A percentile compares a stretch with the other conserved stretches of the same genome.
phyloP scores from a whole-genome alignment of 2,888 invertebrate species.

The Serrognathus titanus region DNA sequence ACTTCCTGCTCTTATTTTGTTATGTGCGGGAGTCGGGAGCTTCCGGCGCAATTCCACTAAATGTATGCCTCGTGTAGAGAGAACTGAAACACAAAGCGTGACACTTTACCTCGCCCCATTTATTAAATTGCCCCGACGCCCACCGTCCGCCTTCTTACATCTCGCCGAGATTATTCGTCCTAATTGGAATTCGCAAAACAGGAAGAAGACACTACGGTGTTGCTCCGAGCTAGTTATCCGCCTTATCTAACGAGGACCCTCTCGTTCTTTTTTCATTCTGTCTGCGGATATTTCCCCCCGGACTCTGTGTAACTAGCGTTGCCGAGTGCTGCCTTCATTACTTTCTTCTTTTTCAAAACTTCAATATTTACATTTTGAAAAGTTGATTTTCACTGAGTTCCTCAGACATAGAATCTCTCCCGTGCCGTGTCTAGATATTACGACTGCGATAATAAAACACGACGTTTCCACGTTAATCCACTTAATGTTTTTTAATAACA shows the following conservation, averaged over 20 bases:
- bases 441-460: too few relatives aligned
- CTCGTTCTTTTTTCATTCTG: conserved; percentile 5
- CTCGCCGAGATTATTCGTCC: conserved; percentile 14
- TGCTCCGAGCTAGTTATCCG: not conserved
- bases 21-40: too few relatives aligned
- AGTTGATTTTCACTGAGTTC: too few relatives aligned
- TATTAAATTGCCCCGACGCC: conserved; percentile 16
- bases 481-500: too few relatives aligned
- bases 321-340: too few relatives aligned
- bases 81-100: conserved; percentile 11
- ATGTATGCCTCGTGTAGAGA: conserved; percentile 8
- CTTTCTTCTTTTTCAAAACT: too few relatives aligned
- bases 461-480: too few relatives aligned
- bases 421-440: too few relatives aligned
- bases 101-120: conserved; percentile 17
- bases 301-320: not conserved
- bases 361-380: conserved; percentile 10
- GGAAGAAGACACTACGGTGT: not conserved
- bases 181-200: conserved; percentile 17
- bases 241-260: conserved; percentile 11
- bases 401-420: too few relatives aligned
- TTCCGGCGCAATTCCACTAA: conserved; percentile 9
- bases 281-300: conserved; percentile 5
- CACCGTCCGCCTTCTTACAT: conserved; percentile 13
- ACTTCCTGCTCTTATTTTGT: too few relatives aligned